Evolutionary conservation across 1,140 invertebrate genomes (phyloP), one percentile per base, ranked within the genome.

Genomic region (Rhyacophila brunnea): DNA sequence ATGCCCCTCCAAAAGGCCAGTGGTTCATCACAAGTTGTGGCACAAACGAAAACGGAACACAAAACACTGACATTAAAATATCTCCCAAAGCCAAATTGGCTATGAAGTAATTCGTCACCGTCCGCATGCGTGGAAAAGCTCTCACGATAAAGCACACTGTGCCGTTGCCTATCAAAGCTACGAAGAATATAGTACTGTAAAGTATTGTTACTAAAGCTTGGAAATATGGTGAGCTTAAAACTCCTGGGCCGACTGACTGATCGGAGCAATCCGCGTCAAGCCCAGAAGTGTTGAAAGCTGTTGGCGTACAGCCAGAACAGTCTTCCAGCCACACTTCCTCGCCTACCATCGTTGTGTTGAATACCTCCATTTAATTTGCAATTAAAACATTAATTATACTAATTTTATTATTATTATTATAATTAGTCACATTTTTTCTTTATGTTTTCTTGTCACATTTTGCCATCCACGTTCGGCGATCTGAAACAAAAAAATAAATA

Each of bases 91-190:
- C 90, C 50, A 95, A 74, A 72, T 94, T 94, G 60, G 87, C 85
- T 60, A 94, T 93, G 69, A 93, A 92, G 68, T 88, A 90, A 68
- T 94, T 94, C 1, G 91, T 93, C 1, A 93, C 89, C 0, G 91
- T 93, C 59, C 87, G 82, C 91, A 93, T 94, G 23, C 88, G 80
- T 0, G 88, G 85, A 17, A 85, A 88, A 6, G 83, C 83, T 49
- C 87, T 77, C 0, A 94, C 90, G 6, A 93, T 87, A 68, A 88
- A 92, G 70, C 90, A 92, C 4, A 95, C 90, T 1, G 91, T 80
- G 10, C 85, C 85, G 69, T 94, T 94, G 1, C 91, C 92, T 0
- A 87, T 62, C 6, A 94, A 69, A 0, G 90, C 88, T 1, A 88
- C 74, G 1, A 93, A 69, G 54, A 93, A 90, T 6, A 93, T 84